phyloP scores from a whole-genome alignment of 2,888 invertebrate species.

The Ditylenchus weischeri region DNA sequence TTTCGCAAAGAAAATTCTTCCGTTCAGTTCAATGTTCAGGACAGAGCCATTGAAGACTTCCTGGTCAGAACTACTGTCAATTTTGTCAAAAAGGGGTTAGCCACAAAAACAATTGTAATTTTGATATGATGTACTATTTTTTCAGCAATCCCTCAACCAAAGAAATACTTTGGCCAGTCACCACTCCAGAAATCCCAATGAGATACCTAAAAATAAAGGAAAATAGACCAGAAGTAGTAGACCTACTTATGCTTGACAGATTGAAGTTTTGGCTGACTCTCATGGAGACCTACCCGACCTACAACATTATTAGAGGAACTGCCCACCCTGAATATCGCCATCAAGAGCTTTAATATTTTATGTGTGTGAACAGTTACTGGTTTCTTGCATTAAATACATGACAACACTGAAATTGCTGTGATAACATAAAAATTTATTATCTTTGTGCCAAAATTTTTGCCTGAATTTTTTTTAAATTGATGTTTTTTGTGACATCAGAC shows the following conservation, averaged over 20 bases:
- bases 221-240: neutral
- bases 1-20: constrained; percentile 5
- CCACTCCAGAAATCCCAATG: constrained; percentile 9
- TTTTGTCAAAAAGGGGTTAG: constrained; percentile 8
- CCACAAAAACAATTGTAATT: neutral
- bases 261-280: constrained; percentile 24
- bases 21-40: constrained; percentile 14
- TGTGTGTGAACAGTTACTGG: neutral
- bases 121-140: neutral
- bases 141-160: constrained; percentile 9
- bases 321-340: neutral
- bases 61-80: neutral
- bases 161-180: constrained; percentile 3
- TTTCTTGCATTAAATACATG: too few species aligned
- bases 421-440: too few species aligned
- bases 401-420: too few species aligned
- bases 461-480: too few species aligned
- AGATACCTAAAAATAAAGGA: neutral
- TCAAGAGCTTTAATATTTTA: constrained; percentile 8
- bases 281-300: constrained; percentile 13
- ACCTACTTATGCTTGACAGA: constrained; percentile 6
- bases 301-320: constrained; percentile 21
- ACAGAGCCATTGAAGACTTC: constrained; percentile 14
- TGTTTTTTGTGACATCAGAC: too few species aligned
- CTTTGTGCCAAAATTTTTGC: too few species aligned